Evolutionary conservation across 2,888 invertebrate species (phyloP), one percentile per base, ranked within the genome.

Genomic region (Apoderus coryli): DNA sequence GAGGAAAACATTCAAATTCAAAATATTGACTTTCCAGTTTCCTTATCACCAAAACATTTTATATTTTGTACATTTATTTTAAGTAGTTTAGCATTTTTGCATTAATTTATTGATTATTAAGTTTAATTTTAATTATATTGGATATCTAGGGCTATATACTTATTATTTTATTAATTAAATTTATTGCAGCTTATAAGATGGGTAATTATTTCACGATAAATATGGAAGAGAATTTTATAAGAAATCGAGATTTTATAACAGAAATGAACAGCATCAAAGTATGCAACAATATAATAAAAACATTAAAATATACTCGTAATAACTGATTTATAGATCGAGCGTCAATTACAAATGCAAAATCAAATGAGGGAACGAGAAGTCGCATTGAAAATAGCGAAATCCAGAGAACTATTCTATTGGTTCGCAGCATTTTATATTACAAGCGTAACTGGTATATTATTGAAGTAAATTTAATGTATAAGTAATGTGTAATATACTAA

Each of bases 281-380:
- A 54, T 45, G 46, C 11, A 23, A 14, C 13, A 26, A 16, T 33
- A 14, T 4, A 22, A 14, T 11, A 25, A 9, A 13, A 31, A 25
- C 19, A 34, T 16, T 30, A 28, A 35, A 16, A 28, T 34, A 30
- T 15, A 24, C 22, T 27, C 40, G 35, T 29, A 16, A 40, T 42
- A 11, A 27, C 4, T 31, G 16, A 14, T 35, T 55, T 51, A 35
- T 40, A 75, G 81, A 67, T 80, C 64, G 81, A 81, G 49, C 63
- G 81, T 35, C 80, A 82, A 60, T 72, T 84, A 40, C 80, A 81
- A 50, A 67, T 84, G 65, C 76, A 76, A 53, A 76, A 77, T 55
- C 77, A 79, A 56, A 71, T 84, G 61, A 67, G 79, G 48, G 77
- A 81, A 52, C 61, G 79, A 36, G 66, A 73, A 57, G 63, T 71